Base-by-base conservation (phyloP, 1,140 invertebrate genomes). In the Magallana angulata region DNA sequence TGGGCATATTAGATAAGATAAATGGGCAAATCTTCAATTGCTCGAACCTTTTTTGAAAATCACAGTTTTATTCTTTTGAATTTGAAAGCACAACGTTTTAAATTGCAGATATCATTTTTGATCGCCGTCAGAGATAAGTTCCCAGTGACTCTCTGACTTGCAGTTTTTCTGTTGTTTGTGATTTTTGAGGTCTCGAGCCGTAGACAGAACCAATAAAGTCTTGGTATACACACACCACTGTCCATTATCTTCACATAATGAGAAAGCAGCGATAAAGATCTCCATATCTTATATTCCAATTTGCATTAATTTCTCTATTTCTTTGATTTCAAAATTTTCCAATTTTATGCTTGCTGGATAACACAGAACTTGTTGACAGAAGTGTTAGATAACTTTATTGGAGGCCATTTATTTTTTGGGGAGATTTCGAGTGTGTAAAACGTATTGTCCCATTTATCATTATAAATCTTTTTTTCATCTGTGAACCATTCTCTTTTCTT, bases 1-100 rank as follows among this genome's bases (percentile, higher is more conserved):
- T 76, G 14, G 68, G 14, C 68, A 76, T 76, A 76, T 76, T 76
- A 76, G 68, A 76, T 76, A 76, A 76, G 68, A 76, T 76, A 76
- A 76, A 76, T 76, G 24, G 68, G 68, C 36, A 76, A 76, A 76
- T 76, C 68, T 76, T 76, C 36, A 76, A 30, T 76, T 76, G 68
- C 24, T 30, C 18, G 7, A 3, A 36, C 12, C 18, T 68, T 68
- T 76, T 76, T 76, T 76, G 24, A 76, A 76, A 76, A 30, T 12
- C 24, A 30, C 24, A 30, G 8, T 76, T 76, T 76, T 76, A 76
- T 76, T 76, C 68, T 76, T 76, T 30, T 76, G 18, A 76, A 30
- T 76, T 76, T 76, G 18, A 76, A 76, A 48, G 68, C 68, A 76
- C 7, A 76, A 30, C 18, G 24, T 76, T 48, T 76, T 76, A 76